Conservation (phyloP, 2,113 vertebrate genomes). For the Myiozetetes cayanensis region DNA sequence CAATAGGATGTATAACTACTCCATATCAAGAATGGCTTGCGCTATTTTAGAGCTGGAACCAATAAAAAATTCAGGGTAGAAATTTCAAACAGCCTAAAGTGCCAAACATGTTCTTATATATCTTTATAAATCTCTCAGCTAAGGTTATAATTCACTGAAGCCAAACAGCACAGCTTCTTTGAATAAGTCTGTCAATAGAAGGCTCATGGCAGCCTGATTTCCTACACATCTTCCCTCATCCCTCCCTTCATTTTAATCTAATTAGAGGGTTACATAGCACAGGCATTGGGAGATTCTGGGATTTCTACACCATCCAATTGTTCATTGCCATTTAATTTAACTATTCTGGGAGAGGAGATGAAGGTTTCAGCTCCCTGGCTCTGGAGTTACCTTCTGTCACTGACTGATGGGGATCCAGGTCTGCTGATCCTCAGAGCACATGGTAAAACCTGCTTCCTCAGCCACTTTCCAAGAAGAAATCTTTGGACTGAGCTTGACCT, state of each 20-base stretch:
- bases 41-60: background rate
- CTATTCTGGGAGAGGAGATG: background rate
- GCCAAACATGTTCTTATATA: background rate
- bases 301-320: background rate
- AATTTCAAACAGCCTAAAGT: background rate
- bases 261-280: background rate
- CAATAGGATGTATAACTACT: background rate
- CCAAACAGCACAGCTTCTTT: background rate
- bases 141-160: background rate
- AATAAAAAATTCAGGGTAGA: background rate
- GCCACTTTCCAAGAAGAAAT: background rate
- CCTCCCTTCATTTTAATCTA: background rate
- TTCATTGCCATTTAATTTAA: background rate
- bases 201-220: background rate
- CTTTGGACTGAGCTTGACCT: background rate
- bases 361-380: background rate
- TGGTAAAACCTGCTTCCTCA: background rate
- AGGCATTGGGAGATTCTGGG: background rate
- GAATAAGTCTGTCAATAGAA: background rate
- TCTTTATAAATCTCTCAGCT: background rate
- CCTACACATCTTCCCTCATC: background rate
- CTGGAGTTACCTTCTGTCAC: background rate
- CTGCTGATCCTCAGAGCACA: background rate
- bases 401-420: background rate
- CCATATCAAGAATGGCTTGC: background rate